Evolutionary conservation across 37 sponge, comb jelly and placozoan genomes (phyloP).

Genomic region (Halisarca cf. caerulea): DNA sequence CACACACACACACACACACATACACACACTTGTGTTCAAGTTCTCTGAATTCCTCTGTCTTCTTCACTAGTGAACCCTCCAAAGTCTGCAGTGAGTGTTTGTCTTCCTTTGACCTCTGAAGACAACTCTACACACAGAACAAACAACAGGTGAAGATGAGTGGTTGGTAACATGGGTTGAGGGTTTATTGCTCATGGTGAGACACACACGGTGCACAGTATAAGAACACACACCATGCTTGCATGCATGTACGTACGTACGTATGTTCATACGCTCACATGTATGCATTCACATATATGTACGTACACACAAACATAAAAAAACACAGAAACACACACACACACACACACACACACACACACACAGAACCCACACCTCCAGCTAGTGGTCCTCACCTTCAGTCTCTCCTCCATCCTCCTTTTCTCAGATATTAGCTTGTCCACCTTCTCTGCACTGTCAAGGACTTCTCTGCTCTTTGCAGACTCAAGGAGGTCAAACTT

Average conservation of each 20-base stretch:
- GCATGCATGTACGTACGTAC: too few species aligned
- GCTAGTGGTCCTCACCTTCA: not conserved
- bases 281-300: too few species aligned
- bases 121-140: too few species aligned
- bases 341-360: not conserved
- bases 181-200: too few species aligned
- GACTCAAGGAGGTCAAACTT: not conserved
- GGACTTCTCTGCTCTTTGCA: not conserved
- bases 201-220: too few species aligned
- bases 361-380: not conserved
- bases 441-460: not conserved
- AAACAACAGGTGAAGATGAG: too few species aligned
- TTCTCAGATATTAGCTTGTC: constrained; percentile 30
- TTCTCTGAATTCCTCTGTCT: not conserved
- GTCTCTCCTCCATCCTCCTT: constrained; percentile 5
- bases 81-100: not conserved
- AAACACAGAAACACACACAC: too few species aligned
- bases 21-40: not conserved
- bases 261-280: too few species aligned
- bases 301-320: too few species aligned
- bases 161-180: too few species aligned
- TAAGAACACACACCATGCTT: too few species aligned
- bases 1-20: not conserved
- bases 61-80: not conserved
- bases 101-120: too few species aligned